Evolutionary conservation across 2,888 invertebrate genomes (phyloP).

Genomic region (Eucriotettix oculatus): DNA sequence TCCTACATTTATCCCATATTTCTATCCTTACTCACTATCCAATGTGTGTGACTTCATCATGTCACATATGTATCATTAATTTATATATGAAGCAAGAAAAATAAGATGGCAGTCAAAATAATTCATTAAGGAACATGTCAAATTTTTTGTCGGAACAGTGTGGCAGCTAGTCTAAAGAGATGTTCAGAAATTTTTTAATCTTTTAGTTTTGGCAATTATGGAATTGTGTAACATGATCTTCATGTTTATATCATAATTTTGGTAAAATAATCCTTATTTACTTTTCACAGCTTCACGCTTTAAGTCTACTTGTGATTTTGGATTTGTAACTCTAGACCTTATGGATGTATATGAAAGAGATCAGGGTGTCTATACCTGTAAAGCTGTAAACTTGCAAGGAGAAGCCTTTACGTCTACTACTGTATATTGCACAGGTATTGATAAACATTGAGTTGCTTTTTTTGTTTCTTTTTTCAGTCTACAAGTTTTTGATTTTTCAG

Average conservation of each 20-base stretch:
- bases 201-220: not conserved
- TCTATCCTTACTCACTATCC: too few species aligned
- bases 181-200: not conserved
- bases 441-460: not conserved
- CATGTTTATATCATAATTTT: not conserved
- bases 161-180: too few species aligned
- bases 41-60: too few species aligned
- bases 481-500: constrained; percentile 7
- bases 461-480: not conserved
- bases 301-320: constrained; percentile 88
- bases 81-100: too few species aligned
- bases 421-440: constrained; percentile 56
- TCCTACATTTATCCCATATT: too few species aligned
- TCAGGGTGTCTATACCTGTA: constrained; percentile 85
- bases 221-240: not conserved
- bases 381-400: constrained; percentile 72
- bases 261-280: not conserved
- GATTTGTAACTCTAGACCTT: constrained; percentile 87
- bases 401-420: constrained; percentile 88
- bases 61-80: too few species aligned
- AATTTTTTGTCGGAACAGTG: too few species aligned
- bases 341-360: constrained; percentile 85
- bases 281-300: constrained; percentile 47
- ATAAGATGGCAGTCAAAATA: too few species aligned
- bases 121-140: too few species aligned